These are phyloP conservation scores for Cheilosia scutellata DNA, from an alignment of 2,888 invertebrate species.

Conservation along the genomic window DNA sequence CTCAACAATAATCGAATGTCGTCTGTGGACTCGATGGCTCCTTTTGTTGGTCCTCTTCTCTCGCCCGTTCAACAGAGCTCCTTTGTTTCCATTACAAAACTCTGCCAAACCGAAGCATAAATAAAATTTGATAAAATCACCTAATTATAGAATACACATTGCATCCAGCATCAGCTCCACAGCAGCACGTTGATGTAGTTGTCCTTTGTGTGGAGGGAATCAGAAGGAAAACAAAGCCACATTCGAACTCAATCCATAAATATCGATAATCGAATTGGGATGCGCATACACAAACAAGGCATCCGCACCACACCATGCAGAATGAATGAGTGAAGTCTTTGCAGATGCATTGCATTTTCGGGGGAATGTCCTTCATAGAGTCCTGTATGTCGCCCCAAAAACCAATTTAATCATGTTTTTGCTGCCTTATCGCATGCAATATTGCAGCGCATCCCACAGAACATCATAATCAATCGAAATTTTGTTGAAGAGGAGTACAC, in stretches of 20 bases:
- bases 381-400: constrained; percentile 47
- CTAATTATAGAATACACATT: constrained; percentile 79
- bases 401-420: constrained; percentile 75
- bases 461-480: constrained; percentile 71
- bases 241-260: constrained; percentile 79
- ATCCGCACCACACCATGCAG: constrained; percentile 2
- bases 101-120: constrained; percentile 76
- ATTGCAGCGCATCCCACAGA: constrained; percentile 66
- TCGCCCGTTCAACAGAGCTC: constrained; percentile 19
- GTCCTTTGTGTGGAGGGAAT: constrained; percentile 39
- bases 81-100: constrained; percentile 71
- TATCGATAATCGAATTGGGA: constrained; percentile 79
- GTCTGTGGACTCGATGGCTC: constrained; percentile 20
- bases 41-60: constrained; percentile 8
- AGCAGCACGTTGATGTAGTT: background rate
- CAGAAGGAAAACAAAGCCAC: constrained; percentile 62
- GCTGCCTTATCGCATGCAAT: constrained; percentile 75
- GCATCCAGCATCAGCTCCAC: constrained; percentile 42
- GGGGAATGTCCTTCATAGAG: constrained; percentile 14
- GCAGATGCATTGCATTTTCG: constrained; percentile 36
- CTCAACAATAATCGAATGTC: constrained; percentile 69
- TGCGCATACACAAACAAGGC: constrained; percentile 49
- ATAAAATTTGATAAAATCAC: constrained; percentile 79
- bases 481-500: constrained; percentile 12
- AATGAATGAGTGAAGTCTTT: constrained; percentile 62